phyloP scores from a whole-genome alignment of 2,113 vertebrate species.

The Phyllostomus discolor region DNA sequence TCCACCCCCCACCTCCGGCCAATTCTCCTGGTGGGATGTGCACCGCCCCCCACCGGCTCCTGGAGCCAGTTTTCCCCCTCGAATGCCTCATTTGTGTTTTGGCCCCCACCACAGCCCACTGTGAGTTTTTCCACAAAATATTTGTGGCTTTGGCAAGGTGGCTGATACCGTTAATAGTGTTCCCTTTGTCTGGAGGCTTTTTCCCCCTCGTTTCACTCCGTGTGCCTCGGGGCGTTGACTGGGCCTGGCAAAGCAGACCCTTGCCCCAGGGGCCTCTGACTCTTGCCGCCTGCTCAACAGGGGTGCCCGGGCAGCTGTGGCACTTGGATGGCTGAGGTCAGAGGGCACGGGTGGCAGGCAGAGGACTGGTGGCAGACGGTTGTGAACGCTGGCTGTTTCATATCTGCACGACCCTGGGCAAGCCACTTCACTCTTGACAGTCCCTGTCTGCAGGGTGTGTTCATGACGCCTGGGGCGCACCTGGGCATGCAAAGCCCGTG shows the following conservation, averaged over 20 bases:
- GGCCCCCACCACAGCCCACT: neutral
- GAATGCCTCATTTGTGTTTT: neutral
- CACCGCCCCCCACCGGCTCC: neutral
- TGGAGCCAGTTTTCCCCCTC: neutral
- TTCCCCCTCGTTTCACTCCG: neutral
- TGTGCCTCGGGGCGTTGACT: accelerated
- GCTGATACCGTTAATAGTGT: neutral
- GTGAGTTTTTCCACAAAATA: neutral
- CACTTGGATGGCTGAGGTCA: accelerated
- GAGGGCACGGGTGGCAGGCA: neutral
- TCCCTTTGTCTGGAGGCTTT: neutral
- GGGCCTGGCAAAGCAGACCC: neutral
- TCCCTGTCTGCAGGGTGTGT: neutral
- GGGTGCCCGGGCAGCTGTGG: neutral
- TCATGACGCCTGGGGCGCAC: accelerated
- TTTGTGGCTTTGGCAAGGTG: constrained; percentile 16
- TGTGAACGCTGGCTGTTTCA: neutral
- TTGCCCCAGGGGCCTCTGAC: neutral
- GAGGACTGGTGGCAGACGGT: neutral
- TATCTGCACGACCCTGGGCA: neutral
- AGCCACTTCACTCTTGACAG: neutral
- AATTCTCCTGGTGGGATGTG: neutral
- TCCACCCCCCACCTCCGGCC: neutral
- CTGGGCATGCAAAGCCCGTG: neutral
- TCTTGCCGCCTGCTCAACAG: neutral